Base-by-base conservation (phyloP, 2,888 invertebrate genomes). In the Andrena chrysosceles region DNA sequence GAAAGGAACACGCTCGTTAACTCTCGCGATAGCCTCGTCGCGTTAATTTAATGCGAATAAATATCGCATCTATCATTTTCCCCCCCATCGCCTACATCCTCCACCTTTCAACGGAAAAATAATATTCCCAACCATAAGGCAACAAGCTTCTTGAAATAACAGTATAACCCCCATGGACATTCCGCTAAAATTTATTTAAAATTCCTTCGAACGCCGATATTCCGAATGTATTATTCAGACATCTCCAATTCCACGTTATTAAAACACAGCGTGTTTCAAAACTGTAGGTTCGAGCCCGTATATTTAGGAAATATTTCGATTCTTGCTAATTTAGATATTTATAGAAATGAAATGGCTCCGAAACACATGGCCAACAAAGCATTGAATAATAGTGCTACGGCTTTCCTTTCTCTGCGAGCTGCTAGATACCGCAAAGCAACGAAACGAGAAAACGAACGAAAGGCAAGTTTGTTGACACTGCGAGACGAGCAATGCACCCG, bases 391-490 rank as follows among this genome's bases (percentile, higher is more conserved):
- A 8, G 8, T 42, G 16, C 6, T 0, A 16, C 16, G 31, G 31
- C 23, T n/a, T n/a, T 66, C 42, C 33, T 16, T 52, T 23, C 49
- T 42, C n/a, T 64, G 42, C 63, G 64, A 49, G 64, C 35, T 49
- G 29, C 13, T 42, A 2, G 20, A 29, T 64, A 1, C 2, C n/a
- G 16, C 59, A 6, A 23, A 52, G 42, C 64, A 16, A 54, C 49
- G 71, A 56, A 52, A 33, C 29, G 26, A 64, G 23, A n/a, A 52
- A 73, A 67, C 63, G 68, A 73, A 80, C 49, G 31, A 64, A 29
- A 26, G 35, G 31, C 16, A 48, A 78, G 87, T 88, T 87, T 88
- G 77, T 86, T 87, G 84, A 88, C 77, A 81, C 66, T 81, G 64
- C 74, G 69, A 64, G 75, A 31, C 72, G 71, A 49, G 59, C 68